phyloP scores from a whole-genome alignment of 2,113 vertebrate species.

The Cephalopterus ornatus region DNA sequence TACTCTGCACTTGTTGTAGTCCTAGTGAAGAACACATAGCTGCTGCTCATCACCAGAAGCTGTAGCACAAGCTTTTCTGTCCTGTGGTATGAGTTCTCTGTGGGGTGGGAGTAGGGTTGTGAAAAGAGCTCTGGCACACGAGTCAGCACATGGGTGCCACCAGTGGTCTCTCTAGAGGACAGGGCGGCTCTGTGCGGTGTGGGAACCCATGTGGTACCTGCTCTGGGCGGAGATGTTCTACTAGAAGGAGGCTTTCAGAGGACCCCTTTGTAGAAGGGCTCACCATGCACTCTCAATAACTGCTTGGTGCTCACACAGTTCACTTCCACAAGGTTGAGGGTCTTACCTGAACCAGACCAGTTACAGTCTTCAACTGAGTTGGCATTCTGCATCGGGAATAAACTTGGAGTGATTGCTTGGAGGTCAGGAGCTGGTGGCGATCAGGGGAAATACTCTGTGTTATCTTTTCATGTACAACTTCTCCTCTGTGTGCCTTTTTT shows the following conservation, averaged over 20 bases:
- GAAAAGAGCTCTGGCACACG: neutral
- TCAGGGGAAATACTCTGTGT: neutral
- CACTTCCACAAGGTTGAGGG: neutral
- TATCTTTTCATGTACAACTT: neutral
- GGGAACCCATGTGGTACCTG: neutral
- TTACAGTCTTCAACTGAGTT: neutral
- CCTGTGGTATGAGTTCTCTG: neutral
- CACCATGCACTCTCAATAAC: accelerated
- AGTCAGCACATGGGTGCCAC: neutral
- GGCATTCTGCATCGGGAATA: accelerated
- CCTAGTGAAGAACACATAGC: neutral
- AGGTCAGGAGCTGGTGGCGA: neutral
- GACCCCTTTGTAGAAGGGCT: neutral
- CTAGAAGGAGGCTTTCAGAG: neutral
- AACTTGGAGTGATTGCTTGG: neutral
- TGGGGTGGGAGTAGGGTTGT: neutral
- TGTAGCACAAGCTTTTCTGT: neutral
- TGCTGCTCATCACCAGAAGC: neutral
- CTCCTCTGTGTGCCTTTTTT: neutral
- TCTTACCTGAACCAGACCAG: neutral
- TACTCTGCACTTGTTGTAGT: accelerated
- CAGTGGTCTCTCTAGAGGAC: neutral
- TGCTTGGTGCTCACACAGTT: accelerated
- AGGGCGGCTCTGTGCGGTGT: neutral
- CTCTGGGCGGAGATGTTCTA: neutral